Base-by-base conservation (phyloP, 1,140 invertebrate genomes). In the Heliconius congener region DNA sequence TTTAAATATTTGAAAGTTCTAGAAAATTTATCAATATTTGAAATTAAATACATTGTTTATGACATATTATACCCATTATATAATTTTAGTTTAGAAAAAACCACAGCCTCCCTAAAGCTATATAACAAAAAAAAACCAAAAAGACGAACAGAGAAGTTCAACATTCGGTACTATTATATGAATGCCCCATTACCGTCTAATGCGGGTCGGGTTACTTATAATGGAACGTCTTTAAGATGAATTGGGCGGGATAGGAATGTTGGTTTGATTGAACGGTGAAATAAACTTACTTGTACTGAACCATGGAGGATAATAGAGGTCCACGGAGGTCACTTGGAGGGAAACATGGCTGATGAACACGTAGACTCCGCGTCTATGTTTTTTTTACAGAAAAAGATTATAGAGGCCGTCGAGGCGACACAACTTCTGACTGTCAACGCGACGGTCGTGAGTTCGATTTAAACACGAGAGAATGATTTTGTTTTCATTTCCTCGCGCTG, bases 211-310 rank as follows among this genome's bases (percentile, higher is more conserved):
- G 86, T 87, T 88, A 88, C 83, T 83, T 74, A 83, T 88, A 86
- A 88, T 85, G 80, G 85, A 81, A 82, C 85, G 82, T 79, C 86
- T 87, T 86, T 83, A 73, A 91, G 87, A 91, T 89, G 86, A 89
- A 90, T 89, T 80, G 88, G 86, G 85, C 86, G 71, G 79, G 83
- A 90, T 85, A 87, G 84, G 83, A 86, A 86, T 86, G 85, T 78
- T 76, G 75, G 52, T 52, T 74, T 78, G 75, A 83, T 83, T 81
- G 77, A 81, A 71, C 75, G 72, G 9, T 74, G 75, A 66, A 74
- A 71, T 30, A 66, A 66, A 30, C 55, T 27, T 34, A 72, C 34
- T 72, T 72, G 46, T 72, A 60, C 27, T 60, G n/a, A 23, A 60
- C 55, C 8, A 77, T 30, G 16, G 74, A 71, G 66, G 66, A 71